Conservation (phyloP, 2,888 invertebrate species). For the Parnassius orleans region DNA sequence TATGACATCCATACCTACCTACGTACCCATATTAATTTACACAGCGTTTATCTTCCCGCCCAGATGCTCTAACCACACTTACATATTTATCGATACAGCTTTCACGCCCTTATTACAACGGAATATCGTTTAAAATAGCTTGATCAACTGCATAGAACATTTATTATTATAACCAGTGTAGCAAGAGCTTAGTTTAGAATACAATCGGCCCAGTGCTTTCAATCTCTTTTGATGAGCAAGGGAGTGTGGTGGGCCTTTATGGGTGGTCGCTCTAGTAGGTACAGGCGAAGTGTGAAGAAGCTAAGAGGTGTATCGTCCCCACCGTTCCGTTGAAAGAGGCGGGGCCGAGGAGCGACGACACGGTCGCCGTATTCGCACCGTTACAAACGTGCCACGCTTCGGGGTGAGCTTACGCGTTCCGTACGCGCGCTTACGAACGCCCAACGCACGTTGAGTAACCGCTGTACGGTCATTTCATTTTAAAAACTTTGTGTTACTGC, state of each 20-base stretch:
- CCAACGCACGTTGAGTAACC: conserved; percentile 26
- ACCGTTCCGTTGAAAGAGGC: conserved; percentile 66
- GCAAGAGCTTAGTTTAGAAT: conserved; percentile 40
- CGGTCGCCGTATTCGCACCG: conserved; percentile 51
- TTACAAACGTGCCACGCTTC: conserved; percentile 67
- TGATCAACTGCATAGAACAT: conserved; percentile 37
- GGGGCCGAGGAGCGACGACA: conserved; percentile 53
- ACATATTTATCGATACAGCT: conserved; percentile 31
- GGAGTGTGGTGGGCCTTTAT: conserved; percentile 48
- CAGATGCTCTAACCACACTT: conserved; percentile 53
- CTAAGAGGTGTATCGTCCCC: conserved; percentile 74
- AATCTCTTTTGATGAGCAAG: conserved; percentile 23
- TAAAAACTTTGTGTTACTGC: conserved; percentile 34
- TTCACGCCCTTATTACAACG: conserved; percentile 29
- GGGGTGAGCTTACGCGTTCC: conserved; percentile 65
- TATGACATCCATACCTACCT: conserved; percentile 43
- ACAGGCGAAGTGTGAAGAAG: conserved; percentile 75
- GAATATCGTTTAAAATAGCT: conserved; percentile 37
- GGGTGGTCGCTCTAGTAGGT: conserved; percentile 67
- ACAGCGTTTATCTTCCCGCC: conserved; percentile 60
- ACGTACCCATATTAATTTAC: conserved; percentile 65
- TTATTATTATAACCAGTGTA: conserved; percentile 44
- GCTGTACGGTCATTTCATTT: conserved; percentile 49
- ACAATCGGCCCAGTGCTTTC: conserved; percentile 19
- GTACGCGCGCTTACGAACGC: conserved; percentile 30